Base-by-base conservation (phyloP, 1,140 invertebrate species). In the Drosophila leontia region DNA sequence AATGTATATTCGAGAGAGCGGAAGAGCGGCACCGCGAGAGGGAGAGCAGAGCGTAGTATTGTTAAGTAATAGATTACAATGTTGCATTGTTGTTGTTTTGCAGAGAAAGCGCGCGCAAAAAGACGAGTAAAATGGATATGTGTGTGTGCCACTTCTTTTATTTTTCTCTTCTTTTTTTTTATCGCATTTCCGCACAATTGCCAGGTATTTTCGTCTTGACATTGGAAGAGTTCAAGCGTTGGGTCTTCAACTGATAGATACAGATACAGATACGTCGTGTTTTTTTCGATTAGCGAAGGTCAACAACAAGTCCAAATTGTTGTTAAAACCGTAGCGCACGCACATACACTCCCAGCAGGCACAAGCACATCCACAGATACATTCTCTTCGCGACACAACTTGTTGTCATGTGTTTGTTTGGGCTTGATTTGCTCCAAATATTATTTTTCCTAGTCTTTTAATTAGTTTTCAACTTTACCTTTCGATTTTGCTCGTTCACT, bases 81-180 rank as follows among this genome's bases (percentile, higher is more conserved):
- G 59, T 35, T 6, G 32, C 19, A 35, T 32, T 29, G 19, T 61
- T 26, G 26, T 65, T 47, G 50, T 78, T 47, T 63, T 62, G 64
- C 62, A 81, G 85, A 88, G 84, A 88, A 90, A 88, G 85, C 85
- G 84, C 84, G 84, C 84, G 84, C 69, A 84, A 88, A 80, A 75
- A 62, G 69, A 47, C 45, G 61, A 76, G 58, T 72, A 61, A 17
- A 51, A 61, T 68, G 19, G 45, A 64, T 23, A 50, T 51, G 37
- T 39, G 12, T 39, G 62, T 69, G 58, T 47, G 61, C 37, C 41
- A 59, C 69, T 78, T 62, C 57, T 71, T 32, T 45, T 26, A 32
- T 29, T n/a, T 26, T 55, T 19, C 32, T 34, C 48, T 4, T 53
- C 39, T 32, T 35, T 55, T 47, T 34, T 34, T 62, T 34, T 39